Evolutionary conservation across 1,140 invertebrate species (phyloP).

Genomic region (Scaptomyza graminum): DNA sequence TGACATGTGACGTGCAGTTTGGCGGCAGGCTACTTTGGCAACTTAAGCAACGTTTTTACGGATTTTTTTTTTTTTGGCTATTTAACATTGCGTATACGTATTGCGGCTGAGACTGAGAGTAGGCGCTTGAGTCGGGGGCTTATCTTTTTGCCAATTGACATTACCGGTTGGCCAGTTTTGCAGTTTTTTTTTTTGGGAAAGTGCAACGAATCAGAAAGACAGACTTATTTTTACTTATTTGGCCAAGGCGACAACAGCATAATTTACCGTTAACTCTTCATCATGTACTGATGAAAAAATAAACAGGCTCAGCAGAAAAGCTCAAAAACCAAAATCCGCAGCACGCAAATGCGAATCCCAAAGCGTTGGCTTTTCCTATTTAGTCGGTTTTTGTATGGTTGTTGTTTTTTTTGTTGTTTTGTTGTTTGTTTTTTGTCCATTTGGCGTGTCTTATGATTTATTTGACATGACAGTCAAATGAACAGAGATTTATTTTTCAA

Average conservation of each 20-base stretch:
- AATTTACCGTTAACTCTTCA: conserved; percentile 77
- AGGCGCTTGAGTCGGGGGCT: conserved; percentile 7
- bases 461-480: conserved; percentile 77
- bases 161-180: conserved; percentile 41
- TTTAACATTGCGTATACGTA: conserved; percentile 68
- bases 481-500: conserved; percentile 77
- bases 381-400: conserved; percentile 26
- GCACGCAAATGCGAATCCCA: conserved; percentile 57
- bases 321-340: conserved; percentile 38
- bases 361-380: conserved; percentile 31
- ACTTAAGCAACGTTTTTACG: conserved; percentile 22
- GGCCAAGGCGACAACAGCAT: conserved; percentile 63
- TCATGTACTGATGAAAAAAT: conserved; percentile 14
- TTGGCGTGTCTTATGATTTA: conserved; percentile 76
- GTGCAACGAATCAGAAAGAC: conserved; percentile 53
- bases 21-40: conserved; percentile 6
- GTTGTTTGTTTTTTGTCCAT: conserved; percentile 43
- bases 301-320: neutral
- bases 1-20: conserved; percentile 56
- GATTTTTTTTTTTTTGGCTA: conserved; percentile 15
- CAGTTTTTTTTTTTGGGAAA: conserved; percentile 64
- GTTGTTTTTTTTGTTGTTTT: conserved; percentile 6
- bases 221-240: conserved; percentile 29
- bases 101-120: conserved; percentile 19
- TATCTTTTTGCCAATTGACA: conserved; percentile 59